Evolutionary conservation across 2,113 vertebrate genomes (phyloP).

Genomic region (Cheilinus undulatus): DNA sequence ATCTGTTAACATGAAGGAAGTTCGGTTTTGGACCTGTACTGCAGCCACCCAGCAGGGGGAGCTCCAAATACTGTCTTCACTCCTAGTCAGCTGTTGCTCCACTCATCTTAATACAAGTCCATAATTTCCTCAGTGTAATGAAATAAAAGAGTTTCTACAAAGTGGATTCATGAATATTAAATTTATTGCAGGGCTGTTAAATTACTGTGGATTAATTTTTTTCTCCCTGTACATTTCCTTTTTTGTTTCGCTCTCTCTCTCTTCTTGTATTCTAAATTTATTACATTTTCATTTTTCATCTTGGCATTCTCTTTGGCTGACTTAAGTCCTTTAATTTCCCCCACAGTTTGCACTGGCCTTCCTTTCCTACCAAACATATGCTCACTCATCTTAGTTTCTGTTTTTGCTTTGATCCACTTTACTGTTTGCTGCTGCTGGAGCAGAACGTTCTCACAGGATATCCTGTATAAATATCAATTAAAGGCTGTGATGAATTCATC

Average conservation of each 20-base stretch:
- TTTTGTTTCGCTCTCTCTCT: not conserved
- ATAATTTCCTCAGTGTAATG: not conserved
- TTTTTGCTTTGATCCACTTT: not conserved
- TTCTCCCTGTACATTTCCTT: not conserved
- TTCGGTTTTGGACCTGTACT: too few species aligned
- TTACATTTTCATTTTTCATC: slow-evolving; percentile 10
- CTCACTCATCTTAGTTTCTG: not conserved
- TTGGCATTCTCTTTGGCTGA: not conserved
- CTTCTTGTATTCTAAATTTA: not conserved
- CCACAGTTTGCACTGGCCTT: not conserved
- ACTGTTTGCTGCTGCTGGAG: not conserved
- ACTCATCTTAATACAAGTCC: not conserved
- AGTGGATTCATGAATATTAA: not conserved
- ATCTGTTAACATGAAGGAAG: too few species aligned
- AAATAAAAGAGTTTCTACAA: not conserved
- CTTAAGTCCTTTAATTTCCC: slow-evolving; percentile 1
- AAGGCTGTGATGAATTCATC: slow-evolving; percentile 11
- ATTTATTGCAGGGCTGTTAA: slow-evolving; percentile 7
- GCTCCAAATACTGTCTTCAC: too few species aligned
- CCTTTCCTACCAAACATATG: not conserved
- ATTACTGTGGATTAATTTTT: slow-evolving; percentile 14
- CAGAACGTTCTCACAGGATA: slow-evolving; percentile 8
- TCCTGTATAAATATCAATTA: slow-evolving; percentile 22
- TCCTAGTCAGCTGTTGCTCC: too few species aligned
- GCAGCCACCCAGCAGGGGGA: too few species aligned